Base-by-base conservation (phyloP, 2,113 vertebrate species). In the Cyprinodon variegatus region DNA sequence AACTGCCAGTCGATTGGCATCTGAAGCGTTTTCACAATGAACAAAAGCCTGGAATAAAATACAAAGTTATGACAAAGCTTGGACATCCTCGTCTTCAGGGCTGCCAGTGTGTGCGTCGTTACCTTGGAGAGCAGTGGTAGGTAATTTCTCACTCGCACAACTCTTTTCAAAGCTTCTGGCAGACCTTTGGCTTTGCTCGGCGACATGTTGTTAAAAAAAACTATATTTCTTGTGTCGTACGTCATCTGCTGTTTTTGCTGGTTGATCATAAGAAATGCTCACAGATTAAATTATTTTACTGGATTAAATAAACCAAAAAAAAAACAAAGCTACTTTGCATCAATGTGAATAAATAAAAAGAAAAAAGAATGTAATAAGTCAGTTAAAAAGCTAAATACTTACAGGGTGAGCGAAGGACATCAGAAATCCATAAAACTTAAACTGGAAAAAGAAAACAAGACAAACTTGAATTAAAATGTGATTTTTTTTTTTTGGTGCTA, bases 101-200 rank as follows among this genome's bases (percentile, higher is more conserved):
- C 14, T 13, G 41, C 45, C 4, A 11, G 13, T 77, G 10, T 61
- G 61, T 11, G 37, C 29, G 48, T 5, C 20, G 40, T 0, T 76
- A 90, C 91, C 90, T 88, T 87, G 73, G 84, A 81, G 38, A 91
- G 86, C 3, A 92, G 85, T 13, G 88, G 88, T 53, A 91, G 29
- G 75, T 38, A 84, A 71, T 89, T 85, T 8, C 0, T 61, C 11
- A 86, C 37, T 0, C 0, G 4, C 0, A 4, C 9, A 0, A 87
- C 77, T 61, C 67, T 78, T 1, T 0, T 40, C 60, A 90, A 6
- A 14, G 29, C 1, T 3, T 81, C 45, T 8, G 15, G 61, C 5
- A 91, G 86, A 0, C 59, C 4, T 1, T 0, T 4, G n/a, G 37
- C 3, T 36, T 92, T 76, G 1, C 10, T 53, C 0, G 1, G 64